phyloP scores from a whole-genome alignment of 2,113 vertebrate species.

The Alosa alosa region DNA sequence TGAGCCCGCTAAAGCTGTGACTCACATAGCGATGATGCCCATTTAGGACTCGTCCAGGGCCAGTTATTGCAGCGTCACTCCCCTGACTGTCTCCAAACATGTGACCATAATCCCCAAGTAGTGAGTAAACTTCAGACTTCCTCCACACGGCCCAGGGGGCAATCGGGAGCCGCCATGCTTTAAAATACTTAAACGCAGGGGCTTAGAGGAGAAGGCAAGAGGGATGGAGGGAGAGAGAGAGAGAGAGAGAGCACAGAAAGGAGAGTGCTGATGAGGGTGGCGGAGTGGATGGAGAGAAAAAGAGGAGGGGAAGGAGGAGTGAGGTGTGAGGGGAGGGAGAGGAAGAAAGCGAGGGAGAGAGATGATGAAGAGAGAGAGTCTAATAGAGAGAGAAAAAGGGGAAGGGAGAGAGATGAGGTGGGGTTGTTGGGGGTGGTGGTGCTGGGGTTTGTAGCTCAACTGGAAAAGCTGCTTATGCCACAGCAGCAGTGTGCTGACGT shows the following conservation, averaged over 20 bases:
- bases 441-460: not conserved
- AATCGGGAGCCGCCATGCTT: slow-evolving; percentile 10
- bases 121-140: not conserved
- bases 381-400: not conserved
- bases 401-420: not conserved
- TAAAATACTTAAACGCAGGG: not conserved
- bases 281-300: not conserved
- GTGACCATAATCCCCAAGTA: slow-evolving; percentile 6
- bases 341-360: not conserved
- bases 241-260: not conserved
- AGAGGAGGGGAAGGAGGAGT: not conserved
- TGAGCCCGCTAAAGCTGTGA: not conserved
- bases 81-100: not conserved
- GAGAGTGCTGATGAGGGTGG: not conserved
- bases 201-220: not conserved
- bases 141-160: not conserved
- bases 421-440: not conserved
- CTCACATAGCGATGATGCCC: not conserved
- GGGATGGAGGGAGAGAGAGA: not conserved
- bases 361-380: not conserved
- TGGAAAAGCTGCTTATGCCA: slow-evolving; percentile 32
- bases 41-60: not conserved
- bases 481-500: slow-evolving; percentile 20
- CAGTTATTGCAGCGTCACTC: not conserved
- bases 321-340: not conserved